Percentiles rank a stretch among this genome's conserved stretches.
Conservation (phyloP, 37 sponge, comb jelly and placozoan species). For the Geodia barretti region DNA sequence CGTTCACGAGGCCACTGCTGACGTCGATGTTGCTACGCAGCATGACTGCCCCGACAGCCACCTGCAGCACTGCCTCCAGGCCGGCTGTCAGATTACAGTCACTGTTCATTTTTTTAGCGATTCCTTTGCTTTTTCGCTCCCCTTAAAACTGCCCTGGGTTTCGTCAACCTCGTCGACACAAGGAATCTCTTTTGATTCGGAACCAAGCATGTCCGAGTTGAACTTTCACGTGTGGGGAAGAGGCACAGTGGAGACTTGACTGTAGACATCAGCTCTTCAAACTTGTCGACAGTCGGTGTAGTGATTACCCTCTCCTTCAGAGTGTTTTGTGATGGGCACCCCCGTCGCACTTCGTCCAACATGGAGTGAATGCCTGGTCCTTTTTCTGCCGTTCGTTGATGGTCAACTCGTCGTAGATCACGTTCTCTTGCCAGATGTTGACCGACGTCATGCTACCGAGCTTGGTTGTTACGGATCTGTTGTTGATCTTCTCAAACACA, state of each 20-base stretch:
- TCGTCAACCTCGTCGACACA: constrained; percentile 64
- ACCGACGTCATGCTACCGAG: constrained; percentile 29
- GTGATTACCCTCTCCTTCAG: background rate
- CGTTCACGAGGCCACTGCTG: constrained; percentile 62
- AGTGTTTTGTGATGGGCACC: background rate
- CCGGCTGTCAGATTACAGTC: constrained; percentile 67
- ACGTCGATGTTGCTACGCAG: constrained; percentile 58
- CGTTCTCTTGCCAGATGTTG: constrained; percentile 41
- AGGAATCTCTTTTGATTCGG: background rate
- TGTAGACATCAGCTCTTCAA: constrained; percentile 14
- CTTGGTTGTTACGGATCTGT: constrained; percentile 5
- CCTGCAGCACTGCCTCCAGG: constrained; percentile 32
- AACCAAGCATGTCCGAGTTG: constrained; percentile 31
- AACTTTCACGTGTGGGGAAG: constrained; percentile 42
- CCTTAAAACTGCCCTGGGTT: constrained; percentile 32
- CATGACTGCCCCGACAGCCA: constrained; percentile 74
- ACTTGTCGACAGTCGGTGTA: constrained; percentile 19
- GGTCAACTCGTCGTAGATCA: constrained; percentile 62
- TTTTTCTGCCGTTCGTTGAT: constrained; percentile 70
- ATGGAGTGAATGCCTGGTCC: constrained; percentile 17
- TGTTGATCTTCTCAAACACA: constrained; percentile 35
- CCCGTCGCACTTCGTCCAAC: constrained; percentile 25
- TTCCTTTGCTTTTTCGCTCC: constrained; percentile 41
- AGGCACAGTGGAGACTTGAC: constrained; percentile 55
- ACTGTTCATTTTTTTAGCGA: constrained; percentile 58